Base-by-base conservation (phyloP, 2,888 invertebrate species). In the Cremastobaeus sp. region DNA sequence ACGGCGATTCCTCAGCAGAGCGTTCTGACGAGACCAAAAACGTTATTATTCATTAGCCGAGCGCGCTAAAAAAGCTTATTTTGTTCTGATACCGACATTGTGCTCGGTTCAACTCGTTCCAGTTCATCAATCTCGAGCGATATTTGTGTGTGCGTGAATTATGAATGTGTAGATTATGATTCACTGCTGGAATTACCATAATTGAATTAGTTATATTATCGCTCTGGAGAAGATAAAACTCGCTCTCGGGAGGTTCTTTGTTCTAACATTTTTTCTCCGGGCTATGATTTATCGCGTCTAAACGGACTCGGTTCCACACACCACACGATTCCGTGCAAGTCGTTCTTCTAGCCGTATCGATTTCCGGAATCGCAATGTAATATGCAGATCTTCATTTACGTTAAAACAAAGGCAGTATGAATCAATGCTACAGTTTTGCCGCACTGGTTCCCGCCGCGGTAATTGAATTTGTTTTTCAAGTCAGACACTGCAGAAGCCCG, bases 131-230 rank as follows among this genome's bases (percentile, higher is more conserved):
- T 37, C 48, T 64, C 45, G 11, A 9, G 34, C 54, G 55, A 62
- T 48, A 54, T 70, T 62, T 70, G 50, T 43, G 43, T 32, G 9
- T n/a, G n/a, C 30, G 30, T 48, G 21, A 66, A 66, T 50, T 41
- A 35, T 48, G 50, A 48, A 55, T 35, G 50, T 47, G 20, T 25
- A 28, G 47, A 70, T 62, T 71, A 71, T 65, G 65, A 71, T 71
- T 71, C 65, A 65, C 55, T 47, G 52, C 15, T 35, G 21, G 41
- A 59, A 71, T 71, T 65, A 65, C 21, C 71, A 71, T 71, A 71
- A 71, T 71, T 65, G 65, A 71, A 65, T 71, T 64, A 59, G 65
- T 45, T 30, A 52, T 35, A 32, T 59, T 59, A 71, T 64, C 57
- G 48, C 14, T 39, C 14, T 14, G 17, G 32, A 11, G 35, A 37